Conservation (phyloP, 2,888 invertebrate genomes). For the Tipula confusa region DNA sequence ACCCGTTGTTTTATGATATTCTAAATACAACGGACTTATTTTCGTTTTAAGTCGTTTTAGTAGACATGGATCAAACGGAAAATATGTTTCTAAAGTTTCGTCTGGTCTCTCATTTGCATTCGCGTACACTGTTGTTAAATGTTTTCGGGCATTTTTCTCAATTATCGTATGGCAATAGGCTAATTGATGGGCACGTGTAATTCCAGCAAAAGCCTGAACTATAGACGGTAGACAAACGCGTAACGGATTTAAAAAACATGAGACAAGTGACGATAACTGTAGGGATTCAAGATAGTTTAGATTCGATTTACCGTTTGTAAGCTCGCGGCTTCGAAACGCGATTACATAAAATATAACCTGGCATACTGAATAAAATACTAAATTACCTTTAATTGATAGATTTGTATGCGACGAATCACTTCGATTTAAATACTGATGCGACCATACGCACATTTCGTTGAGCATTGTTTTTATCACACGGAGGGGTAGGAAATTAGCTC, state of each 20-base stretch:
- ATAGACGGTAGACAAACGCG: slow-evolving; percentile 73
- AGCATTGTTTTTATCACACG: slow-evolving; percentile 61
- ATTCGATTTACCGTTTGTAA: slow-evolving; percentile 73
- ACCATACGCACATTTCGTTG: slow-evolving; percentile 73
- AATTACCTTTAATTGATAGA: slow-evolving; percentile 65
- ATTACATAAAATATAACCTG: slow-evolving; percentile 91
- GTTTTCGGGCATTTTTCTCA: slow-evolving; percentile 71
- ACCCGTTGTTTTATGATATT: slow-evolving; percentile 48
- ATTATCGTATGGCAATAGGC: slow-evolving; percentile 89
- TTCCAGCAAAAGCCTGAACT: slow-evolving; percentile 73
- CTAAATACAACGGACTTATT: slow-evolving; percentile 51
- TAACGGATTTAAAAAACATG: slow-evolving; percentile 82
- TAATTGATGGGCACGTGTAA: slow-evolving; percentile 79
- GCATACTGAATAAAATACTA: slow-evolving; percentile 86
- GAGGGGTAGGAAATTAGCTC: slow-evolving; percentile 60
- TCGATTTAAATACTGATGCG: slow-evolving; percentile 69
- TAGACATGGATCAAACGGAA: slow-evolving; percentile 87
- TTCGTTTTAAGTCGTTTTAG: slow-evolving; percentile 55
- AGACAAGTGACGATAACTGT: slow-evolving; percentile 80
- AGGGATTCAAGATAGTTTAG: slow-evolving; percentile 73
- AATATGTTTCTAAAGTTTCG: slow-evolving; percentile 62
- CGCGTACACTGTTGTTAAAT: slow-evolving; percentile 56
- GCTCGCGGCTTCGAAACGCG: slow-evolving; percentile 80
- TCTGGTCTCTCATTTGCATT: slow-evolving; percentile 44
- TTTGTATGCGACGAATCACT: slow-evolving; percentile 44